A percentile compares a stretch with the other conserved stretches of the same genome.
phyloP scores from a whole-genome alignment of 2,113 vertebrate species.

The Onychostruthus taczanowskii region DNA sequence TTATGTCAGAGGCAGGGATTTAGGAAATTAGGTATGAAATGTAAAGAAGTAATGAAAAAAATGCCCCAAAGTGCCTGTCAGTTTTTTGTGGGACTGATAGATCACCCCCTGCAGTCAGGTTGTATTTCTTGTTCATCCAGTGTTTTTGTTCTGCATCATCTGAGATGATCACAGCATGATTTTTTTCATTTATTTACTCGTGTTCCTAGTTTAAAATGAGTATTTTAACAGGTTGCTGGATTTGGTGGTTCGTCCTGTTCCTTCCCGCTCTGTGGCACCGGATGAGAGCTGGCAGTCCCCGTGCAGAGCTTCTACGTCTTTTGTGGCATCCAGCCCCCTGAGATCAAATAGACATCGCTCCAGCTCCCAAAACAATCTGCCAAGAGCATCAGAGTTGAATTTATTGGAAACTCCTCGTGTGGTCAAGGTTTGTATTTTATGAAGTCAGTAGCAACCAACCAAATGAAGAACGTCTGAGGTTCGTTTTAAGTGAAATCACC shows the following conservation, averaged over 20 bases:
- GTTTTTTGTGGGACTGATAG: neutral
- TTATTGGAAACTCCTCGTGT: conserved; percentile 89
- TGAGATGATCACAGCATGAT: neutral
- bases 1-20: neutral
- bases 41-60: neutral
- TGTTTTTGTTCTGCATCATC: neutral
- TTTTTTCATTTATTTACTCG: neutral
- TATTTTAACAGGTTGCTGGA: conserved; percentile 78
- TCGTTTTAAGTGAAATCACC: neutral
- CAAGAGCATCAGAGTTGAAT: conserved; percentile 80
- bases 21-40: neutral
- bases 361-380: conserved; percentile 53
- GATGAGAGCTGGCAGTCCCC: conserved; percentile 65
- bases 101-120: neutral
- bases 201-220: neutral
- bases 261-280: conserved; percentile 42
- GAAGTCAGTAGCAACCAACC: neutral
- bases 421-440: conserved; percentile 81
- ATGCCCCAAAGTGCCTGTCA: neutral
- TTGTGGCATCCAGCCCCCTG: conserved; percentile 44
- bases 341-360: neutral
- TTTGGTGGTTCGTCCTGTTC: conserved; percentile 81
- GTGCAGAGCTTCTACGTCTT: conserved; percentile 57
- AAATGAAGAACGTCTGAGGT: neutral
- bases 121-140: neutral